A percentile compares a stretch with the other conserved stretches of the same genome.
Conservation (phyloP, 1,140 invertebrate genomes). For the Achroia grisella region DNA sequence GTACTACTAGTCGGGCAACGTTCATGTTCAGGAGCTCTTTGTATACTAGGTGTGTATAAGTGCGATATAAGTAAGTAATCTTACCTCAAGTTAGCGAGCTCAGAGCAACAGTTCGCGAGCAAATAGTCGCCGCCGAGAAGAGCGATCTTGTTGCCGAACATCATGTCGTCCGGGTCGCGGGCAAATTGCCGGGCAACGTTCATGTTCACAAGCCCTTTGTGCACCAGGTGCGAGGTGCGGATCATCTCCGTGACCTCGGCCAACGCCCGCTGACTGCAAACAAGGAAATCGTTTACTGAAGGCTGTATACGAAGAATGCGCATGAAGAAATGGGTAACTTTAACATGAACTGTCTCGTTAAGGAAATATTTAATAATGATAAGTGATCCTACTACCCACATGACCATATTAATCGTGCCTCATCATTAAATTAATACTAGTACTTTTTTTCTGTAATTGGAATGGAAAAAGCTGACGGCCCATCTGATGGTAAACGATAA, state of each 20-base stretch:
- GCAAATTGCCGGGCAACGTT: constrained; percentile 73
- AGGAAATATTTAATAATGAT: too few relatives aligned
- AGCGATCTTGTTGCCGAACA: constrained; percentile 96
- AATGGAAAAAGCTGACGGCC: too few relatives aligned
- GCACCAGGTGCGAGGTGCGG: constrained; percentile 94
- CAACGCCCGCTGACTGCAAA: constrained; percentile 86
- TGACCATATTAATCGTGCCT: too few relatives aligned
- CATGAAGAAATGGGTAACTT: too few relatives aligned
- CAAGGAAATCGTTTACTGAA: not conserved
- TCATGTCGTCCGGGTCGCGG: constrained; percentile 81
- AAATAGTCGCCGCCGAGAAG: constrained; percentile 94
- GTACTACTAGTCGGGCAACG: too few relatives aligned
- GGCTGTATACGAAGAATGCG: too few relatives aligned
- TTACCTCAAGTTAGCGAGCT: constrained; percentile 86
- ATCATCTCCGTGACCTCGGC: constrained; percentile 99
- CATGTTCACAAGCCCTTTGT: constrained; percentile 93
- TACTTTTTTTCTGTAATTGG: too few relatives aligned
- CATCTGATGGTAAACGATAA: too few relatives aligned
- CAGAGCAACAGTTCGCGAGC: constrained; percentile 90
- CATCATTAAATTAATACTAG: too few relatives aligned
- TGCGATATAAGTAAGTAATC: not conserved
- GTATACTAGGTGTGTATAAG: not conserved
- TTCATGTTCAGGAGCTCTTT: too few relatives aligned
- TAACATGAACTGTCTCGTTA: too few relatives aligned
- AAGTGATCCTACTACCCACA: too few relatives aligned